A percentile compares a stretch with the other conserved stretches of the same genome.
These are phyloP conservation scores for Picus viridis DNA, from an alignment of 2,797 vertebrate species.

Conservation along the genomic window DNA sequence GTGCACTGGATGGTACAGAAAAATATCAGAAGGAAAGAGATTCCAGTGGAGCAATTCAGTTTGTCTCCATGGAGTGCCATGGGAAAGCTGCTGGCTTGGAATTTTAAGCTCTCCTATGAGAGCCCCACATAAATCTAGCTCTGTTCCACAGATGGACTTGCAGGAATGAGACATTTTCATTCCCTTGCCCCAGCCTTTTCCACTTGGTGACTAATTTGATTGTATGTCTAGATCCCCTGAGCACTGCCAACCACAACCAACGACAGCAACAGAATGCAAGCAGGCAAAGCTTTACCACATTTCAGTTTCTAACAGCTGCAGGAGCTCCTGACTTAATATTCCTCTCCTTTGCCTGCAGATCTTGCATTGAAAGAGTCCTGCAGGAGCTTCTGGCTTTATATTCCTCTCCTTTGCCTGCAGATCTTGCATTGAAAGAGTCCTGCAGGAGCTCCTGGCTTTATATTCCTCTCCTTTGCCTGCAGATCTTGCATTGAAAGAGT, in stretches of 20 bases:
- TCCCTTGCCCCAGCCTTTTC: neutral
- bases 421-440: too few relatives aligned
- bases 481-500: too few relatives aligned
- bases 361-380: too few relatives aligned
- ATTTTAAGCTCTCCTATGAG: neutral
- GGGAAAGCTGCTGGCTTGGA: neutral
- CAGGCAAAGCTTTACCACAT: neutral
- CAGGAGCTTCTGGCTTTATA: too few relatives aligned
- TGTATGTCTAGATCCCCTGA: neutral
- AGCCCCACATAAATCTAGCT: neutral
- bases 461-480: too few relatives aligned
- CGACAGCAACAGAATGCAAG: neutral
- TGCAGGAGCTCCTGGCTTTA: too few relatives aligned
- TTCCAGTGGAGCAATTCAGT: neutral
- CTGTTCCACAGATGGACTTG: neutral
- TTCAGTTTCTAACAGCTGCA: neutral
- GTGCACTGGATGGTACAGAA: neutral
- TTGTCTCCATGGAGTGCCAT: neutral
- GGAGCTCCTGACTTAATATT: too few relatives aligned
- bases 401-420: too few relatives aligned
- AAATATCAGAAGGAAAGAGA: neutral
- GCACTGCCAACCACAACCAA: neutral
- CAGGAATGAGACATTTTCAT: neutral
- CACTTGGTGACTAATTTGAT: neutral
- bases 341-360: too few relatives aligned